phyloP scores from a whole-genome alignment of 2,888 invertebrate species.

The Ophion obscuratus region DNA sequence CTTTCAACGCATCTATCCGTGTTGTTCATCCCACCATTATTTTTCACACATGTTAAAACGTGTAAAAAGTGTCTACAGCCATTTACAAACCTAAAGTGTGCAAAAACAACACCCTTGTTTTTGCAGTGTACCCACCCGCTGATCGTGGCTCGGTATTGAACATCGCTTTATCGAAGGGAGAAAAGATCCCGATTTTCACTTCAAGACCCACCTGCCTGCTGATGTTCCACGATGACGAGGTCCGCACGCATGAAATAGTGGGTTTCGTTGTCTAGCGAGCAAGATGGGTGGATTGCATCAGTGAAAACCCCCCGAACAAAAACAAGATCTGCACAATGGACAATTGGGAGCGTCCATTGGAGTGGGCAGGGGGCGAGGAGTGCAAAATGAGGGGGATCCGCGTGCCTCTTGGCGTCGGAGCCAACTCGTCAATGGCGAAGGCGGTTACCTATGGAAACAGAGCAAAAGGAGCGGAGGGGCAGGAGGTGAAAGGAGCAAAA shows the following conservation, averaged over 20 bases:
- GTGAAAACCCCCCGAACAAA: not conserved
- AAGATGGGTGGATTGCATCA: not conserved
- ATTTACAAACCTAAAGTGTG: too few species aligned
- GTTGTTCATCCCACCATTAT: too few species aligned
- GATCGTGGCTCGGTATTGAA: too few species aligned
- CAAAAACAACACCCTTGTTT: too few species aligned
- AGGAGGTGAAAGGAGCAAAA: not conserved
- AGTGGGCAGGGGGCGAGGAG: not conserved
- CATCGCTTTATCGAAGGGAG: too few species aligned
- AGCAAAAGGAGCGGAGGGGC: conserved; percentile 21
- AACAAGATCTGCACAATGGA: conserved; percentile 17
- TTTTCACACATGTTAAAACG: too few species aligned
- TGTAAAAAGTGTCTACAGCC: too few species aligned
- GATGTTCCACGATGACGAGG: too few species aligned
- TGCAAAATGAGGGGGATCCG: conserved; percentile 42
- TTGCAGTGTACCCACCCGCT: too few species aligned
- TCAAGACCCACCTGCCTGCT: too few species aligned
- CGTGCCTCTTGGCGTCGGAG: conserved; percentile 57
- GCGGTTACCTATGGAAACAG: conserved; percentile 37
- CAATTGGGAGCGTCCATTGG: conserved; percentile 23
- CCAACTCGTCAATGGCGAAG: conserved; percentile 63
- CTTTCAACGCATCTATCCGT: too few species aligned
- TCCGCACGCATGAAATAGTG: conserved; percentile 9
- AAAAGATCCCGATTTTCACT: too few species aligned
- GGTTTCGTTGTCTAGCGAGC: conserved; percentile 5